Evolutionary conservation across 2,888 invertebrate species (phyloP).

Genomic region (Lathronympha strigana): DNA sequence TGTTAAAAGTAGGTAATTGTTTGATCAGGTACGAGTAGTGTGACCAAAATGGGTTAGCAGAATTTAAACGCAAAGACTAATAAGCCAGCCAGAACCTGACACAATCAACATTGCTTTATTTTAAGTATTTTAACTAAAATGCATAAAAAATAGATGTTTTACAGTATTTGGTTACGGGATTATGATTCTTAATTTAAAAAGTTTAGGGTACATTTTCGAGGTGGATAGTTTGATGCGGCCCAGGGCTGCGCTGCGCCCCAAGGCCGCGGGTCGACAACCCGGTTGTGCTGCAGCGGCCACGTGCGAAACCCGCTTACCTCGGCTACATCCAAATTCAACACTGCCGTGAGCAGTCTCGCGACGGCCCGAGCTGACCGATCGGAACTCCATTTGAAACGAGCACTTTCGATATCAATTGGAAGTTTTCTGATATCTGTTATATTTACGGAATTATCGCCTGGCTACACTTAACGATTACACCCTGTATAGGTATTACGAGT

Average conservation of each 20-base stretch:
- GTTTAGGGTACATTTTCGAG: constrained; percentile 3
- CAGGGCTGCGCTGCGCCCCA: constrained; percentile 64
- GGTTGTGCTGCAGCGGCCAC: constrained; percentile 65
- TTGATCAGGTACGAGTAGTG: too few relatives aligned
- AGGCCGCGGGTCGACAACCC: constrained; percentile 79
- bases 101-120: constrained; percentile 4
- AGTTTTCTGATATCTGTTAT: too few relatives aligned
- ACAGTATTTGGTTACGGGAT: neutral
- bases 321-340: constrained; percentile 49
- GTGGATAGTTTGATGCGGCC: constrained; percentile 44
- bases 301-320: constrained; percentile 76
- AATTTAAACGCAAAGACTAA: neutral
- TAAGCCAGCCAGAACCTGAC: neutral
- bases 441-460: neutral
- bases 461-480: too few relatives aligned
- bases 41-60: neutral
- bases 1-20: neutral
- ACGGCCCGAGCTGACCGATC: neutral
- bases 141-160: neutral
- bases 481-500: too few relatives aligned
- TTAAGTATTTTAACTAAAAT: neutral
- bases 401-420: neutral
- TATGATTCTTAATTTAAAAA: neutral
- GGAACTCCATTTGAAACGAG: neutral
- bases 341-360: constrained; percentile 16